phyloP scores from a whole-genome alignment of 2,797 vertebrate species.

The Cyprinella venusta region DNA sequence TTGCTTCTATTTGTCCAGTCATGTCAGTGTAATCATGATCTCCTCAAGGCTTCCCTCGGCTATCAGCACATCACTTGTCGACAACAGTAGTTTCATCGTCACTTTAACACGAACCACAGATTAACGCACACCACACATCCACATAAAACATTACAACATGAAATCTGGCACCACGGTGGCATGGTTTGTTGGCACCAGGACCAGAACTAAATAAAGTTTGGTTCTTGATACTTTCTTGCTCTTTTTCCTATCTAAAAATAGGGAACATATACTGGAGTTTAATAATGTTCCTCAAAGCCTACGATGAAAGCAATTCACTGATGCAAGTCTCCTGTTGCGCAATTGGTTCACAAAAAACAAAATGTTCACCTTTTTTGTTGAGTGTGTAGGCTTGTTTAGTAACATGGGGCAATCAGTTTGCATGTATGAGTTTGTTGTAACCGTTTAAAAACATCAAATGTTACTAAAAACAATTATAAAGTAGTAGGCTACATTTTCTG shows the following conservation, averaged over 20 bases:
- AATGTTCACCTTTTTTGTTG: background rate
- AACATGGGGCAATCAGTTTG: background rate
- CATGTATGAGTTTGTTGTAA: background rate
- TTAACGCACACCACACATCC: constrained; percentile 60
- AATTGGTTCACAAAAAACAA: background rate
- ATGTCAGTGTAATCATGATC: constrained; percentile 49
- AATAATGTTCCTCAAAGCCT: constrained; percentile 17
- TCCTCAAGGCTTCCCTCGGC: constrained; percentile 50
- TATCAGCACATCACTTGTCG: constrained; percentile 57
- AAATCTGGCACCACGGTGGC: constrained; percentile 70
- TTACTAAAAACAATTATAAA: background rate
- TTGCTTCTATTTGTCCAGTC: constrained; percentile 47
- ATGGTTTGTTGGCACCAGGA: constrained; percentile 37
- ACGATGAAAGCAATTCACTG: background rate
- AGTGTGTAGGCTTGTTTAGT: too few relatives aligned
- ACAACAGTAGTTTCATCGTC: constrained; percentile 49
- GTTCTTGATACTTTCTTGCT: constrained; percentile 33
- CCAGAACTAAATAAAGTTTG: constrained; percentile 38
- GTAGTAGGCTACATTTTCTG: background rate
- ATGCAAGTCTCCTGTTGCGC: background rate
- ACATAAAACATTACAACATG: constrained; percentile 62
- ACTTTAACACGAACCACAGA: constrained; percentile 44
- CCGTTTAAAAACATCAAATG: background rate
- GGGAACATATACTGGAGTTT: background rate
- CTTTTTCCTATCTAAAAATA: constrained; percentile 30